phyloP scores from a whole-genome alignment of 2,797 vertebrate genomes.

The Crypturellus tataupa region DNA sequence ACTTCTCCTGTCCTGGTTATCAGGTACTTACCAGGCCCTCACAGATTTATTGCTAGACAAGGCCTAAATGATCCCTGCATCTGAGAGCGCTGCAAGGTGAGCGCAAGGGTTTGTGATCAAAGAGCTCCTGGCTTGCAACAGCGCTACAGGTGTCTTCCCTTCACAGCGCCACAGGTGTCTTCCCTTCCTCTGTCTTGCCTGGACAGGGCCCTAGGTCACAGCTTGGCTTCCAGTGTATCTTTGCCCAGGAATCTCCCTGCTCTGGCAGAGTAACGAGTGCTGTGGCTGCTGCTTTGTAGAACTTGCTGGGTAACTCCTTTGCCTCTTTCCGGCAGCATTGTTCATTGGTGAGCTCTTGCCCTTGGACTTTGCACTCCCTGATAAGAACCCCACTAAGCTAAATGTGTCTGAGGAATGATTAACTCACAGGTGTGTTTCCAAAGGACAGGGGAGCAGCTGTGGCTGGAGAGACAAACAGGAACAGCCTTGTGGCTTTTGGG shows the following conservation, averaged over 20 bases:
- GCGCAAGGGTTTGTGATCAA: neutral
- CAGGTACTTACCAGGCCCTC: neutral
- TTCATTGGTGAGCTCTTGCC: slow-evolving; percentile 50
- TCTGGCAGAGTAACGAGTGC: neutral
- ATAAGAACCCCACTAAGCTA: slow-evolving; percentile 76
- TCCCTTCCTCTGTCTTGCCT: neutral
- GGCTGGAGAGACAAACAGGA: slow-evolving; percentile 12
- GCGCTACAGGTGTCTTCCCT: neutral
- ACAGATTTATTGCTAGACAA: neutral
- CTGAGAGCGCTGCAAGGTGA: neutral
- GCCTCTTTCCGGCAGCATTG: neutral
- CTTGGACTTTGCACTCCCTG: slow-evolving; percentile 82
- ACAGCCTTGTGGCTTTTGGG: neutral
- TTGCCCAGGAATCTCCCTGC: neutral
- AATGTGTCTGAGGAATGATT: slow-evolving; percentile 82
- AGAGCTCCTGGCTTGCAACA: accelerated
- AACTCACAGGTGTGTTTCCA: slow-evolving; percentile 64
- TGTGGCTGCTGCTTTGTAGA: neutral
- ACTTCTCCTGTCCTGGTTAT: neutral
- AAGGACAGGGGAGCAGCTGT: slow-evolving; percentile 61
- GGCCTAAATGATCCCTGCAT: accelerated
- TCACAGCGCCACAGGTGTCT: neutral
- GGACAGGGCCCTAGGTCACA: accelerated
- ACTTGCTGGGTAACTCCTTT: slow-evolving; percentile 60
- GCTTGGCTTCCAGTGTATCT: neutral